Conservation (phyloP, 53 echinoderm and acorn worm species). For the Echinarachnius parma region DNA sequence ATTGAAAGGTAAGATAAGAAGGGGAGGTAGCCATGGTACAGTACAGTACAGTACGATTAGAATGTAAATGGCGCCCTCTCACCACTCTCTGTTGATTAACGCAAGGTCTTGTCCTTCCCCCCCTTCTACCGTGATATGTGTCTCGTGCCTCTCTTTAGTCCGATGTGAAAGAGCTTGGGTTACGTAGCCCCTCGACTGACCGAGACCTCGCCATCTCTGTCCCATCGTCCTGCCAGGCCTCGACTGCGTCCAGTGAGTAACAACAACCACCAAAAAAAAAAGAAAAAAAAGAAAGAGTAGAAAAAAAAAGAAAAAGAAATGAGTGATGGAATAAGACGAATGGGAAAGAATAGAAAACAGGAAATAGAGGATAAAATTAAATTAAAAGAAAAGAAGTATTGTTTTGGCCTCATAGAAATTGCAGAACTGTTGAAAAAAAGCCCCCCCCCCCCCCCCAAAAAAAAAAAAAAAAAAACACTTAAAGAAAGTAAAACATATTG, state of each 20-base stretch:
- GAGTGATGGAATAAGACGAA: no score
- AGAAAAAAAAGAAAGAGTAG: slow-evolving; percentile 21
- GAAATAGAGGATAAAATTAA: no score
- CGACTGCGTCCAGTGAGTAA: slow-evolving; percentile 99
- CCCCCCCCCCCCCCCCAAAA: slow-evolving; percentile 19
- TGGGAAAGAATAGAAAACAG: no score
- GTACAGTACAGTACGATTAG: no score
- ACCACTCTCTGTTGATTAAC: slow-evolving; percentile 50
- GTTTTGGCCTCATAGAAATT: no score
- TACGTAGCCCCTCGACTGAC: slow-evolving; percentile 70
- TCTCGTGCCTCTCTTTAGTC: slow-evolving; percentile 76
- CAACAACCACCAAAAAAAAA: slow-evolving; percentile 13
- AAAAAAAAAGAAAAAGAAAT: no score
- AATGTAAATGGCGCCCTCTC: neutral
- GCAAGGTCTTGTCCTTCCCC: slow-evolving; percentile 58
- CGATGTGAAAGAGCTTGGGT: slow-evolving; percentile 79
- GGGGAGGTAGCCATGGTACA: slow-evolving; percentile 7
- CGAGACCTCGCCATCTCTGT: slow-evolving; percentile 63
- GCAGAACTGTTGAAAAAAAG: no score
- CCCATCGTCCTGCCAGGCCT: slow-evolving; percentile 74
- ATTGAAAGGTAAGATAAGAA: no score
- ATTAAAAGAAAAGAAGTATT: no score
- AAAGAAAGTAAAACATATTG: no score
- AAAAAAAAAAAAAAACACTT: no score
- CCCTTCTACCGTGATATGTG: slow-evolving; percentile 54